Evolutionary conservation across 1,140 invertebrate genomes (phyloP).

Genomic region (Drosophila pseudoobscura): DNA sequence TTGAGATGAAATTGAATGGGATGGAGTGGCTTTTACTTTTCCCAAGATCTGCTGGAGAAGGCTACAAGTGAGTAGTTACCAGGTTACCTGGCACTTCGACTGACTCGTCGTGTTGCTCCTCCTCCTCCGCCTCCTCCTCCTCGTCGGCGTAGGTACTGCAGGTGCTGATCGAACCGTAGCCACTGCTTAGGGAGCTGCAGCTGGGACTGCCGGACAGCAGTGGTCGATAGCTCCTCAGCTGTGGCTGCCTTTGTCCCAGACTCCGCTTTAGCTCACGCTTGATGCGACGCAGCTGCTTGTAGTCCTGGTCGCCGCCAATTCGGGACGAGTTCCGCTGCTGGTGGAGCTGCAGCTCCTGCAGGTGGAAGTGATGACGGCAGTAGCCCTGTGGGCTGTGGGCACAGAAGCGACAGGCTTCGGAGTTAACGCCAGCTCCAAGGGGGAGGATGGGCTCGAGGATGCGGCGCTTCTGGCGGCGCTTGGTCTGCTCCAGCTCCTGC

Average conservation of each 20-base stretch:
- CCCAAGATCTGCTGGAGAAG: too few species aligned
- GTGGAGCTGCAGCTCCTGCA: slow-evolving; percentile 66
- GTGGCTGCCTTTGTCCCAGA: slow-evolving; percentile 66
- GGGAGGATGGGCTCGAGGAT: slow-evolving; percentile 59
- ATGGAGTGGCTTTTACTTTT: too few species aligned
- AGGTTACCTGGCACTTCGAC: slow-evolving; percentile 8
- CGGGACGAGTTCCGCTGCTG: slow-evolving; percentile 13
- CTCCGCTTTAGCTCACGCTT: slow-evolving; percentile 67
- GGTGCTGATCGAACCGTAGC: slow-evolving; percentile 51
- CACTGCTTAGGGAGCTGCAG: slow-evolving; percentile 61
- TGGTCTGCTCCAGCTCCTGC: slow-evolving; percentile 60
- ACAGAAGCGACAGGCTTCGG: slow-evolving; percentile 78
- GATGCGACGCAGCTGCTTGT: slow-evolving; percentile 61
- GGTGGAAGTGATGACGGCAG: slow-evolving; percentile 78
- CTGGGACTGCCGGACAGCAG: slow-evolving; percentile 30
- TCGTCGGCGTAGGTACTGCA: slow-evolving; percentile 21
- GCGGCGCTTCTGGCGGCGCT: slow-evolving; percentile 64
- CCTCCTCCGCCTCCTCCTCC: slow-evolving; percentile 16
- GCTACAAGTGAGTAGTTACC: slow-evolving; percentile 44
- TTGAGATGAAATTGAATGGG: neutral
- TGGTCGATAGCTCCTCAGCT: slow-evolving; percentile 38
- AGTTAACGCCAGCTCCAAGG: slow-evolving; percentile 48
- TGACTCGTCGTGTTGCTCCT: neutral
- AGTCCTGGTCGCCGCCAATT: slow-evolving; percentile 46
- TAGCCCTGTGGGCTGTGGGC: slow-evolving; percentile 81